Conservation (phyloP, 1,140 invertebrate genomes). For the Holotrichia oblita region DNA sequence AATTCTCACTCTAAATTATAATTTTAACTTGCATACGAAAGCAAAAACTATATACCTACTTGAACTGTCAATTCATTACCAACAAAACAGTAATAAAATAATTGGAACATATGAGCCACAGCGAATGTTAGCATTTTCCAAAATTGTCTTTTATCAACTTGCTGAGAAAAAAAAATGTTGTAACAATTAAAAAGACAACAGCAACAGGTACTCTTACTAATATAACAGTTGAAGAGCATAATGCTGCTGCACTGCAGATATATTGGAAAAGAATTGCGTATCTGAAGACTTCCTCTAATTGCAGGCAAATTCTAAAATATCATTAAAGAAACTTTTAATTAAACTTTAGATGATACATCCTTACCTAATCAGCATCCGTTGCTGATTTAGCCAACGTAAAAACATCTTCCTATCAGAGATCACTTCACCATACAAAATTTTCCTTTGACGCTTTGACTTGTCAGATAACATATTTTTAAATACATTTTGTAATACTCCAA, state of each 20-base stretch:
- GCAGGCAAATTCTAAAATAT: conserved; percentile 5
- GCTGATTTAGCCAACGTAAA: conserved; percentile 7
- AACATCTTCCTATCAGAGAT: conserved; percentile 31
- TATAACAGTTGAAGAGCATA: background rate
- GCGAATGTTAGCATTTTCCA: conserved; percentile 2
- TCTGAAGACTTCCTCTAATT: conserved; percentile 23
- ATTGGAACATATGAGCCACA: conserved; percentile 22
- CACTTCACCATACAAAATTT: background rate
- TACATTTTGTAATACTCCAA: conserved; percentile 17
- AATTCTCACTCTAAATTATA: conserved; percentile 25
- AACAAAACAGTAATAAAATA: conserved; percentile 39
- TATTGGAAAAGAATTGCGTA: conserved; percentile 19
- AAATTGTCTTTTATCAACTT: conserved; percentile 24
- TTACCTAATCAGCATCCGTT: conserved; percentile 19
- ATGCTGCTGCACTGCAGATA: background rate
- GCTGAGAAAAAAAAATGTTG: background rate
- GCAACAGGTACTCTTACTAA: background rate
- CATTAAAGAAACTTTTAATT: background rate
- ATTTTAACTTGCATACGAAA: background rate
- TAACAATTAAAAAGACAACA: background rate
- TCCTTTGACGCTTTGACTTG: conserved; percentile 1
- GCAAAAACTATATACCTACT: conserved; percentile 2
- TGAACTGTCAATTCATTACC: conserved; percentile 17
- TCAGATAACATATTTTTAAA: background rate
- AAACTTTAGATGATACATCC: background rate